Conservation (phyloP, 1,140 invertebrate species). For the Colletes latitarsis region DNA sequence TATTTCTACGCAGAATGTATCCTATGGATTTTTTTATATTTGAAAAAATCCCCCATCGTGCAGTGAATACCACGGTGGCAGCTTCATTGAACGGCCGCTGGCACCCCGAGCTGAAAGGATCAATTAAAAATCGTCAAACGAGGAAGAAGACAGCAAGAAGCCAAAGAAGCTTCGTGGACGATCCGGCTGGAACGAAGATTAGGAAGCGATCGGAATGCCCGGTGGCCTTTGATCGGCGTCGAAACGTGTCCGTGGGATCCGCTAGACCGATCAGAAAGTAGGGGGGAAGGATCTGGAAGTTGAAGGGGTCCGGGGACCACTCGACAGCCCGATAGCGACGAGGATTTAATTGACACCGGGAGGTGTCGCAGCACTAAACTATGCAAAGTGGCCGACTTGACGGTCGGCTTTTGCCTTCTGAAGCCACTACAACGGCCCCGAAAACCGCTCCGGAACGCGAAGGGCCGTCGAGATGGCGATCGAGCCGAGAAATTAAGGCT, state of each 20-base stretch:
- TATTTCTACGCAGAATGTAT: no score
- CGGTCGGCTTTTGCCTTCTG: conserved; percentile 56
- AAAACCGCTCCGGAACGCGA: conserved; percentile 18
- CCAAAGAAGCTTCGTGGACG: background rate
- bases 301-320: conserved; percentile 41
- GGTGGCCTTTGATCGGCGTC: conserved; percentile 63
- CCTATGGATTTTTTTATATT: no score
- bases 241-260: conserved; percentile 27
- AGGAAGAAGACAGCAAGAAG: background rate
- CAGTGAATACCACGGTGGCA: background rate
- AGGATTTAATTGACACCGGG: conserved; percentile 73
- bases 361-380: conserved; percentile 78
- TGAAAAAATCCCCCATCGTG: background rate
- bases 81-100: background rate
- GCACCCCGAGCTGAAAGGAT: background rate
- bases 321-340: conserved; percentile 56
- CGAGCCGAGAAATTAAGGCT: conserved; percentile 38
- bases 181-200: conserved; percentile 54
- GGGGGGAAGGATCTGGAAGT: conserved; percentile 27
- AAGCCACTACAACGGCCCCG: conserved; percentile 12
- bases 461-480: conserved; percentile 25
- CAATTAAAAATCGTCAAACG: conserved; percentile 1
- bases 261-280: background rate
- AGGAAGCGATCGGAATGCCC: conserved; percentile 65
- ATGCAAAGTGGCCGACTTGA: conserved; percentile 71